Percentiles rank a stretch among this genome's conserved stretches.
phyloP scores from a whole-genome alignment of 2,797 vertebrate genomes.

The Cossypha dichroa region DNA sequence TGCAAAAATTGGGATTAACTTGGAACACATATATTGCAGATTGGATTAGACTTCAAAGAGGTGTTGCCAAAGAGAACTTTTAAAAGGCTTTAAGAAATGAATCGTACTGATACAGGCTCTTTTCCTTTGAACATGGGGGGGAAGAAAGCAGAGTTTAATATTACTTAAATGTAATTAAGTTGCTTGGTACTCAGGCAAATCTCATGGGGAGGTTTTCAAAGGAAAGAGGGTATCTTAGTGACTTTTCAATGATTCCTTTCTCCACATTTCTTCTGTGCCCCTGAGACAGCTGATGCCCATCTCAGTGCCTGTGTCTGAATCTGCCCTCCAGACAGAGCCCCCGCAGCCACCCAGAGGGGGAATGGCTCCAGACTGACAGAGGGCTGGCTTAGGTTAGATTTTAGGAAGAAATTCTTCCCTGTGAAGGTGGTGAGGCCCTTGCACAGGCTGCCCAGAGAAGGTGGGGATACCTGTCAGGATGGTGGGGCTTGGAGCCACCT shows the following conservation, averaged over 20 bases:
- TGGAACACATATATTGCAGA: constrained; percentile 32
- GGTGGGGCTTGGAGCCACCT: neutral
- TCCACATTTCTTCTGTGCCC: neutral
- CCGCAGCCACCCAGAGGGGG: neutral
- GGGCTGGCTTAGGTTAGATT: too few relatives aligned
- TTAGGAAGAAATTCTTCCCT: neutral
- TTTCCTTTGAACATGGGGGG: constrained; percentile 23
- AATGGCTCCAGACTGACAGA: neutral
- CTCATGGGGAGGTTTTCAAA: neutral
- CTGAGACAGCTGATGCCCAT: neutral
- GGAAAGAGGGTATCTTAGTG: neutral
- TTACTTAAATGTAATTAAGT: constrained; percentile 36
- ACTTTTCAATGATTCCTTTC: neutral
- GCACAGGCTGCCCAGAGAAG: neutral
- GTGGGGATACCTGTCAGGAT: neutral
- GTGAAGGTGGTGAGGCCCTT: fast-evolving
- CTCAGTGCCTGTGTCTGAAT: neutral
- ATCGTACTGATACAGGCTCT: neutral
- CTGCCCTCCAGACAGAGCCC: neutral
- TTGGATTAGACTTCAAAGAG: constrained; percentile 67
- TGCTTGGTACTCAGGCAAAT: neutral
- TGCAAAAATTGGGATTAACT: constrained; percentile 60
- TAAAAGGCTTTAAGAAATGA: constrained; percentile 51
- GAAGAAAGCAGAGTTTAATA: constrained; percentile 15
- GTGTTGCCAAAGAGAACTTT: constrained; percentile 47